Evolutionary conservation across 2,888 invertebrate species (phyloP).

Genomic region (Drosophila anceps): DNA sequence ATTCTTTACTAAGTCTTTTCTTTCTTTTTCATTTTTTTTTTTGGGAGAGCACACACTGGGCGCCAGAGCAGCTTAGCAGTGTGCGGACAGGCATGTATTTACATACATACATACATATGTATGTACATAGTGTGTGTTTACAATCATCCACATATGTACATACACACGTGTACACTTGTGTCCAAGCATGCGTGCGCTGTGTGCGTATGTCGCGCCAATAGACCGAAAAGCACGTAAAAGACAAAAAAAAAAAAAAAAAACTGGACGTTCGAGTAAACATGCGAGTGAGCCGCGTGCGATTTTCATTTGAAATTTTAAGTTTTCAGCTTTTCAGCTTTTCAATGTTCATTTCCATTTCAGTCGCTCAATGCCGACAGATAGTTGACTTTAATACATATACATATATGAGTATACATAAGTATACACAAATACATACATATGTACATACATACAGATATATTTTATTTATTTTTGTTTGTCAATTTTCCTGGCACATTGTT

Average conservation of each 20-base stretch:
- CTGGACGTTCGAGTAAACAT: constrained; percentile 2
- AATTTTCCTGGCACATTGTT: constrained; percentile 16
- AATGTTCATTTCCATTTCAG: constrained; percentile 69
- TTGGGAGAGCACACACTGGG: constrained; percentile 7
- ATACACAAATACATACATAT: too few relatives aligned
- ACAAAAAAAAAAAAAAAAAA: too few relatives aligned
- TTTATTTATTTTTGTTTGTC: constrained; percentile 9
- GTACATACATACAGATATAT: background rate
- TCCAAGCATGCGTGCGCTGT: background rate
- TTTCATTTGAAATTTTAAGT: constrained; percentile 42
- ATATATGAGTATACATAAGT: background rate
- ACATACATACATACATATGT: background rate
- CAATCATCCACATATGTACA: background rate
- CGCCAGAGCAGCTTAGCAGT: constrained; percentile 26
- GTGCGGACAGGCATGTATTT: background rate
- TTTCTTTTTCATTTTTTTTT: constrained; percentile 14
- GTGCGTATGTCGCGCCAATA: constrained; percentile 9
- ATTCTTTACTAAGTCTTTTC: constrained; percentile 42
- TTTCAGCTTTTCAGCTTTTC: constrained; percentile 34
- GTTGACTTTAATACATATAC: background rate
- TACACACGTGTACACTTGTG: background rate
- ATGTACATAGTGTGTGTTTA: background rate
- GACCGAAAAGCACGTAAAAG: constrained; percentile 18
- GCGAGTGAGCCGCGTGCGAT: constrained; percentile 24
- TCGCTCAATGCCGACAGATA: constrained; percentile 48